Conservation (phyloP, 2,113 vertebrate genomes). For the Petrocephalus zakoni region DNA sequence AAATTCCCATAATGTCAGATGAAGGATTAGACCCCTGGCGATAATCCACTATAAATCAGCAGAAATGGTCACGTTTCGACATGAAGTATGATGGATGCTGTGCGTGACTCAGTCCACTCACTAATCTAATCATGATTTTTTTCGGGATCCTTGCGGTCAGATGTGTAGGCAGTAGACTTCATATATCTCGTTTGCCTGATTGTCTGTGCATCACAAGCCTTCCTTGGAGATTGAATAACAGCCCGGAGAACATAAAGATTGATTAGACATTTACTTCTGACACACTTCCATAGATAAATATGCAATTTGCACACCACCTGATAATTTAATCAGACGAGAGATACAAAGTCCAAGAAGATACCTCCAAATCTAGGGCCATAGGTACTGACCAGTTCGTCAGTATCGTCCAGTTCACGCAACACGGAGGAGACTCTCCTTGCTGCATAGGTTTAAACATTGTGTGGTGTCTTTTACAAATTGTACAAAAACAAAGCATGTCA, state of each 20-base stretch:
- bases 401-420: not conserved
- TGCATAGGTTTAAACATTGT: not conserved
- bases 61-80: not conserved
- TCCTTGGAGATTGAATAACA: not conserved
- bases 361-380: not conserved
- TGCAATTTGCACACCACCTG: not conserved
- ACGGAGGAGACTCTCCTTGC: not conserved
- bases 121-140: not conserved
- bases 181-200: not conserved
- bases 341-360: not conserved
- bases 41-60: not conserved
- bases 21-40: not conserved
- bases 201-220: not conserved
- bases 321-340: not conserved
- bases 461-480: not conserved
- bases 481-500: not conserved
- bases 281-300: not conserved
- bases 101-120: not conserved
- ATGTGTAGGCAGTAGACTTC: not conserved
- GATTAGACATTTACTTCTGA: not conserved
- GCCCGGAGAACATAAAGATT: not conserved
- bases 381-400: not conserved
- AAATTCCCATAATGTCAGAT: not conserved
- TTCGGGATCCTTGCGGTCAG: not conserved
- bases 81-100: not conserved